phyloP scores from a whole-genome alignment of 2,888 invertebrate genomes.

The Muschampia plurimacula region DNA sequence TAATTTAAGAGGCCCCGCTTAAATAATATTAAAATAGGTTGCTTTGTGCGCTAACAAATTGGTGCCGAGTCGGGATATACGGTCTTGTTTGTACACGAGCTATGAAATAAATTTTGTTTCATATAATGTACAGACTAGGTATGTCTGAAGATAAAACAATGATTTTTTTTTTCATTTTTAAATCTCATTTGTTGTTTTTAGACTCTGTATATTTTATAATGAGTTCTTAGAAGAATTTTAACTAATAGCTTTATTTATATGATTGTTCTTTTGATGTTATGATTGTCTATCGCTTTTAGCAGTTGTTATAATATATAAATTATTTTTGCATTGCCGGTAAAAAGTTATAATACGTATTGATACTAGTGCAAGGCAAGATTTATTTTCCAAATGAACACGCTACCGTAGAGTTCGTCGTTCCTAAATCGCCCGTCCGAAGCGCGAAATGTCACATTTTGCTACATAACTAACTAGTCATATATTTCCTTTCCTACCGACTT shows the following conservation, averaged over 20 bases:
- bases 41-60: slow-evolving; percentile 78
- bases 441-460: slow-evolving; percentile 47
- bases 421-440: slow-evolving; percentile 52
- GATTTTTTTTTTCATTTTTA: neutral
- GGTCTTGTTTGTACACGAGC: slow-evolving; percentile 23
- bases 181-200: neutral
- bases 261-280: too few species aligned
- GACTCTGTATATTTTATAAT: too few species aligned
- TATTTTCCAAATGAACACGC: neutral
- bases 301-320: too few species aligned
- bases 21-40: slow-evolving; percentile 72
- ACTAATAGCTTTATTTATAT: too few species aligned
- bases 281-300: too few species aligned
- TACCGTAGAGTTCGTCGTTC: slow-evolving; percentile 55
- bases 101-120: slow-evolving; percentile 23
- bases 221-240: too few species aligned
- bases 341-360: too few species aligned
- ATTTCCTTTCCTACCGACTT: slow-evolving; percentile 42
- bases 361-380: too few species aligned
- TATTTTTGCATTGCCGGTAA: too few species aligned
- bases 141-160: neutral
- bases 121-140: neutral
- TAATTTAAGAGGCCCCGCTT: slow-evolving; percentile 66
- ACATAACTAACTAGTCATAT: slow-evolving; percentile 38
- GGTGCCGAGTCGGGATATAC: slow-evolving; percentile 55